These are phyloP conservation scores for Gila orcuttii DNA, from an alignment of 2,113 vertebrate genomes.

Conservation along the genomic window DNA sequence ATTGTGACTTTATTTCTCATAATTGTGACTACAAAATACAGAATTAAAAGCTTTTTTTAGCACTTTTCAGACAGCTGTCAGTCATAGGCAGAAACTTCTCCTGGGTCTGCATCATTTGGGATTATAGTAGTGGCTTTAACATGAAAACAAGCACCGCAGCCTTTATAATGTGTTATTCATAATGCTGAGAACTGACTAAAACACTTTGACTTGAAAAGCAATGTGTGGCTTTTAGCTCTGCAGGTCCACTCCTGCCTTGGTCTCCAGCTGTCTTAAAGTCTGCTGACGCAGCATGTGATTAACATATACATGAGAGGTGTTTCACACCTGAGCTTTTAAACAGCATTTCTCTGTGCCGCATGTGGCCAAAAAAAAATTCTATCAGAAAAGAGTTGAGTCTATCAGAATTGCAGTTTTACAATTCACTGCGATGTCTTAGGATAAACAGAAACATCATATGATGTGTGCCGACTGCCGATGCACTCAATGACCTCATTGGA, in stretches of 20 bases:
- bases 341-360: conserved; percentile 29
- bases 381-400: background rate
- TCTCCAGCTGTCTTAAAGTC: conserved; percentile 43
- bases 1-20: too few species aligned
- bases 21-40: background rate
- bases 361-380: background rate
- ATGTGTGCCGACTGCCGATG: background rate
- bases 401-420: background rate
- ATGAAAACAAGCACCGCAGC: conserved; percentile 5
- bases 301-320: conserved; percentile 58
- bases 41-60: background rate
- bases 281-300: conserved; percentile 57
- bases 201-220: conserved; percentile 22
- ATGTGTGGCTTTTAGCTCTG: conserved; percentile 31
- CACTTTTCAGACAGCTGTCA: conserved; percentile 19
- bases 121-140: background rate
- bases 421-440: conserved; percentile 7
- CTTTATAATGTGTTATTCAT: conserved; percentile 45
- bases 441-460: conserved; percentile 22
- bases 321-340: conserved; percentile 55
- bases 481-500: conserved; percentile 17
- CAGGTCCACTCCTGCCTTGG: conserved; percentile 43
- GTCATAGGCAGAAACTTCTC: background rate
- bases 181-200: conserved; percentile 33
- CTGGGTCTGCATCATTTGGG: conserved; percentile 16